Evolutionary conservation across 2,888 invertebrate species (phyloP), one percentile per base, ranked within the genome.

Genomic region (Heliconius aoede): DNA sequence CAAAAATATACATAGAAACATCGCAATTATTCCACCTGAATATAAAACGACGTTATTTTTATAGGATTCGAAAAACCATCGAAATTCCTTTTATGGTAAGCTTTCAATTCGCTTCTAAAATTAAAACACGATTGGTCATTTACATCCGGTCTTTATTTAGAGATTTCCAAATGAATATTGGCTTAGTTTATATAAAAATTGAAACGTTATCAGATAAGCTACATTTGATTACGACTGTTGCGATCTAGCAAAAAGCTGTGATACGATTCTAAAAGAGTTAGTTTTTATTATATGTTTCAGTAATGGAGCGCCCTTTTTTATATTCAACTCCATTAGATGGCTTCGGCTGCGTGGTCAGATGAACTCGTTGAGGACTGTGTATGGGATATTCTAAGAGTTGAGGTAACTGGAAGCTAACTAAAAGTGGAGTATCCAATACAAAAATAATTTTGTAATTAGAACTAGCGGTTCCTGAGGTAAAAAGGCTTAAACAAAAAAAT

Each of bases 21-120:
- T 68, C 72, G 60, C 78, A 64, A 78, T 81, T 82, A 79, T 72
- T 77, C 73, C 69, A 77, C 77, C 79, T 79, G 79, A 79, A 80
- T 82, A 78, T 75, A 69, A 78, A 82, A 80, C 76, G 78, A 79
- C 72, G 78, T 69, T 82, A 81, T 82, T 82, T 80, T 78, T 79
- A 76, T 72, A 73, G 79, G 76, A 80, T 80, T 68, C 32, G 40
- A 74, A 28, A 78, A 74, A 72, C 74, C 64, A 76, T 76, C n/a
- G 73, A 28, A 51, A 46, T 74, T 74, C 58, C 69, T 71, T 74
- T 71, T 46, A 24, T 62, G 64, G 15, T 72, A 68, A 55, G 60
- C 73, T 73, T 73, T 76, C 68, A 76, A 73, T 76, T 76, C 36
- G 32, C 36, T 76, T 76, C 73, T 73, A 73, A 76, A 76, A 76